Conservation (phyloP, 2,888 invertebrate genomes). For the Drosophila robusta region DNA sequence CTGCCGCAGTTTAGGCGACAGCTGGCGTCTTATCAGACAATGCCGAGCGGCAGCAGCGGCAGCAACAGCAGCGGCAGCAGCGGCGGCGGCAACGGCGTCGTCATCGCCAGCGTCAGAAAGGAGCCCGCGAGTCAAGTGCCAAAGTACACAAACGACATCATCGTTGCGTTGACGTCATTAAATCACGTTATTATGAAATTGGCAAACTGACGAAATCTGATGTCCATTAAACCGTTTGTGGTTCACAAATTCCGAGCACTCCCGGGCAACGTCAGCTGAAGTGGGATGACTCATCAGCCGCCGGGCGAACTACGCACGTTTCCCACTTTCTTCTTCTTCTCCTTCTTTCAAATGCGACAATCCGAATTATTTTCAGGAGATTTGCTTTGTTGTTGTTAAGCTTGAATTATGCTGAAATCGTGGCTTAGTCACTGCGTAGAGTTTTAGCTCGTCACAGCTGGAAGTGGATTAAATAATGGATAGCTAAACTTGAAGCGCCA, state of each 20-base stretch:
- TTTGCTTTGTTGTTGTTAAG: not conserved
- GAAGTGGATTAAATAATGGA: constrained; percentile 18
- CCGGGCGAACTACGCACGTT: not conserved
- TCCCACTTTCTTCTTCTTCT: not conserved
- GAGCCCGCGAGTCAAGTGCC: constrained; percentile 26
- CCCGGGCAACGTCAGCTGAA: not conserved
- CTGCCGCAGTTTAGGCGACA: constrained; percentile 40
- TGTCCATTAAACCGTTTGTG: not conserved
- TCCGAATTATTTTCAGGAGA: constrained; percentile 1
- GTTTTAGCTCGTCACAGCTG: constrained; percentile 17
- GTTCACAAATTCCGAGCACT: constrained; percentile 1
- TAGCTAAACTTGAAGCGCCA: not conserved
- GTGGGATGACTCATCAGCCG: constrained; percentile 14
- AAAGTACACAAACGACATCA: constrained; percentile 58
- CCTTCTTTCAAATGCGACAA: not conserved
- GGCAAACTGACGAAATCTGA: constrained; percentile 14
- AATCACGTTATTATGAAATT: not conserved
- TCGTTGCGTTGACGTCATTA: constrained; percentile 9
- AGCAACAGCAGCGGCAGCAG: not conserved
- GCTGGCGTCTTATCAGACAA: constrained; percentile 55
- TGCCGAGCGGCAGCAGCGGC: not conserved
- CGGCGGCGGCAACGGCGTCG: not conserved
- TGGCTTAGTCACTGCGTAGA: constrained; percentile 15
- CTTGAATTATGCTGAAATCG: not conserved
- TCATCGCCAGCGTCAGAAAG: constrained; percentile 18